These are phyloP conservation scores for Apodemus sylvaticus DNA, from an alignment of 2,113 vertebrate genomes.

Conservation along the genomic window DNA sequence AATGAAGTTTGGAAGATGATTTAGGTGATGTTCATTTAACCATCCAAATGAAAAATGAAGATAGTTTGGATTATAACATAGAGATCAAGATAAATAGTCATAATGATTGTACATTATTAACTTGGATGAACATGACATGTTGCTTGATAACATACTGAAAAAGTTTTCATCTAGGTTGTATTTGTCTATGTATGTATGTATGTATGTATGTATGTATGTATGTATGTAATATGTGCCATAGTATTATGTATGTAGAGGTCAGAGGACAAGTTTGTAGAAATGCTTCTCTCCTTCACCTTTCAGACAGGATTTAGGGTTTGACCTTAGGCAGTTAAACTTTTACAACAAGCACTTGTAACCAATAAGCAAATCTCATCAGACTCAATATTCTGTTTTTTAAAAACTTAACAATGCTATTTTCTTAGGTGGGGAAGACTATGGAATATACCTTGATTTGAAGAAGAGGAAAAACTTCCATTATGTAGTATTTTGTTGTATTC, in stretches of 20 bases:
- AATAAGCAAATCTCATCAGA: neutral
- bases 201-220: neutral
- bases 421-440: neutral
- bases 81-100: neutral
- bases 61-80: neutral
- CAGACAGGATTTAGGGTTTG: neutral
- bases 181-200: neutral
- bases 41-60: neutral
- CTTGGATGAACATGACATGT: neutral
- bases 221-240: neutral
- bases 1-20: neutral
- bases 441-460: neutral
- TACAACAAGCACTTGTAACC: neutral
- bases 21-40: neutral
- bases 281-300: neutral
- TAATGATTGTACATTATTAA: neutral
- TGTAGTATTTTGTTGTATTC: neutral
- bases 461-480: neutral
- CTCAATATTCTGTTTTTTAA: neutral
- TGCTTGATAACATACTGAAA: neutral
- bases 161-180: neutral
- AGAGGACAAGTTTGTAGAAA: neutral
- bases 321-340: neutral
- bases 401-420: neutral
- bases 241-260: neutral